These are phyloP conservation scores for Helicoverpa zea DNA, from an alignment of 1,140 invertebrate species.

Conservation along the genomic window DNA sequence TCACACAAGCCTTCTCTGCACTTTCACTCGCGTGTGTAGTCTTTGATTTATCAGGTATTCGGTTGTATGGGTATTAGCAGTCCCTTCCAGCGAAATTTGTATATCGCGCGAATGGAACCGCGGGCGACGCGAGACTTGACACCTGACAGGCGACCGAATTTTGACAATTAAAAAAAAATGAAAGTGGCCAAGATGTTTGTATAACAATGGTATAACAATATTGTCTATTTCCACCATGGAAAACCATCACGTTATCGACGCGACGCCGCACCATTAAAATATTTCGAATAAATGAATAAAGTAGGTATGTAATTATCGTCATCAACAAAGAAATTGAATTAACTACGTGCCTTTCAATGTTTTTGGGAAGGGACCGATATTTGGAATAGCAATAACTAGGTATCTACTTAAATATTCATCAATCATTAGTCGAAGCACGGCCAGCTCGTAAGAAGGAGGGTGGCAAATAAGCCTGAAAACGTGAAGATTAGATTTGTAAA, in stretches of 20 bases:
- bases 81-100: too few species aligned
- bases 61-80: too few species aligned
- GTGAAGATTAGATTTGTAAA: neutral
- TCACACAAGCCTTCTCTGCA: too few species aligned
- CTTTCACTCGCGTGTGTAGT: too few species aligned
- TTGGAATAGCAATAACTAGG: neutral
- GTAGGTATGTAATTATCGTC: neutral
- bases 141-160: too few species aligned
- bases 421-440: neutral
- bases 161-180: too few species aligned
- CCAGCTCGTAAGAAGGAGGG: neutral
- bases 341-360: neutral
- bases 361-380: neutral
- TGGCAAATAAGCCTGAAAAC: neutral
- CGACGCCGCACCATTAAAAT: neutral
- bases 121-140: too few species aligned
- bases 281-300: neutral
- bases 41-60: too few species aligned
- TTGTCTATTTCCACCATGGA: too few species aligned
- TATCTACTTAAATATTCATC: constrained; percentile 6
- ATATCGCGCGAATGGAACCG: too few species aligned
- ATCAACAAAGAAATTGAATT: constrained; percentile 9
- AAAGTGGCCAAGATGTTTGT: too few species aligned
- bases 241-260: neutral
- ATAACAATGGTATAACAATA: too few species aligned